phyloP scores from a whole-genome alignment of 2,888 invertebrate genomes.

The Anorthoa munda region DNA sequence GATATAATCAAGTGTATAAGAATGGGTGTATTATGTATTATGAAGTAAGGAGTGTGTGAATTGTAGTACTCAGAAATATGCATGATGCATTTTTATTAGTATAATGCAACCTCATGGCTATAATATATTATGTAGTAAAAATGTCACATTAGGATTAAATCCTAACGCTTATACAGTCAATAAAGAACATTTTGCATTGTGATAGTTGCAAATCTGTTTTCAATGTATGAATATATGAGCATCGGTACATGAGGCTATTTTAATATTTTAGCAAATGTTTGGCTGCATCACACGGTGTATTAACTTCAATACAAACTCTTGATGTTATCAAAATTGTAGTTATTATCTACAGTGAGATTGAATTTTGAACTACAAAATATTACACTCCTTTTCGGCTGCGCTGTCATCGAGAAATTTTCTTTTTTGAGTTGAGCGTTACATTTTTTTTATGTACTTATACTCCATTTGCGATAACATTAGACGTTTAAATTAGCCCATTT shows the following conservation, averaged over 20 bases:
- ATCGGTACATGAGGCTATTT: not conserved
- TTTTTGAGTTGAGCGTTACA: too few species aligned
- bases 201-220: not conserved
- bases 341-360: not conserved
- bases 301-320: conserved; percentile 6
- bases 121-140: not conserved
- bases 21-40: conserved; percentile 14
- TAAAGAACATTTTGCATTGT: not conserved
- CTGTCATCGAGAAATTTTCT: too few species aligned
- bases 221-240: not conserved
- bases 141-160: conserved; percentile 26
- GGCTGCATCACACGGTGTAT: not conserved
- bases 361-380: not conserved
- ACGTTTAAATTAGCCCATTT: too few species aligned
- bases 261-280: conserved; percentile 8
- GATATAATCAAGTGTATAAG: conserved; percentile 28
- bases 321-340: not conserved
- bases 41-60: not conserved
- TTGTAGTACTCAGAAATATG: not conserved
- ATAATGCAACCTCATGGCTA: not conserved
- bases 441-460: too few species aligned
- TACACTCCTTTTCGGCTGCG: too few species aligned
- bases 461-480: too few species aligned
- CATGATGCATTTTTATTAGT: not conserved
- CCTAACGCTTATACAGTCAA: not conserved